Base-by-base conservation (phyloP, 1,140 invertebrate species). In the Dendrolimus punctatus region DNA sequence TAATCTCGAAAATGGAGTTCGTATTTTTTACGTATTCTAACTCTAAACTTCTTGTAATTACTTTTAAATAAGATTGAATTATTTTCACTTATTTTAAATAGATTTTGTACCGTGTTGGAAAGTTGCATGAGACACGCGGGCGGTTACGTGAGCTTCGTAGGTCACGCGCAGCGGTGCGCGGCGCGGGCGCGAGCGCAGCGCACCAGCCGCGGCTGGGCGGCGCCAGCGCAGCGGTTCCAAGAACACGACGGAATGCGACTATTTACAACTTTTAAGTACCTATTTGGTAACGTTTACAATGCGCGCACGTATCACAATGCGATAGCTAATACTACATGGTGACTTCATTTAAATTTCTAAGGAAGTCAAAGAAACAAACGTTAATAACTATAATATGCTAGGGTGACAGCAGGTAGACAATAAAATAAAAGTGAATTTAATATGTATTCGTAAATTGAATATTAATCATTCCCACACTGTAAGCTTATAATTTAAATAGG, bases 221-320 rank as follows among this genome's bases (percentile, higher is more conserved):
- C 76, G 73, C 72, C 76, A 70, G 60, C 64, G 57, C 76, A 68
- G 62, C 68, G 58, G 58, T 81, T 77, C 75, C 71, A 65, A 74
- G 76, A 80, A 83, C 64, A 64, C 67, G 43, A 51, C 51, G 76
- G 76, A 76, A 79, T 80, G 76, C 73, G 72, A 78, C 76, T 83
- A 77, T 83, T 85, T 85, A 76, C 73, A 81, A 80, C 71, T 78
- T 85, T 85, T 83, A 23, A 23, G 23, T 23, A 82, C 80, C 80
- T 82, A 83, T 82, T 83, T 77, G 71, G 73, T 76, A 81, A 74
- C 75, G 72, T 81, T 83, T 73, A 78, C 68, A 84, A 78, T 71
- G 66, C 76, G 64, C 57, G 70, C 78, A 77, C 76, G 73, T 75
- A 76, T 61, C 60, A 51, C 62, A 58, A 60, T 60, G 58, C 60